Conservation (phyloP, 1,140 invertebrate genomes). For the Hycleus phaleratus region DNA sequence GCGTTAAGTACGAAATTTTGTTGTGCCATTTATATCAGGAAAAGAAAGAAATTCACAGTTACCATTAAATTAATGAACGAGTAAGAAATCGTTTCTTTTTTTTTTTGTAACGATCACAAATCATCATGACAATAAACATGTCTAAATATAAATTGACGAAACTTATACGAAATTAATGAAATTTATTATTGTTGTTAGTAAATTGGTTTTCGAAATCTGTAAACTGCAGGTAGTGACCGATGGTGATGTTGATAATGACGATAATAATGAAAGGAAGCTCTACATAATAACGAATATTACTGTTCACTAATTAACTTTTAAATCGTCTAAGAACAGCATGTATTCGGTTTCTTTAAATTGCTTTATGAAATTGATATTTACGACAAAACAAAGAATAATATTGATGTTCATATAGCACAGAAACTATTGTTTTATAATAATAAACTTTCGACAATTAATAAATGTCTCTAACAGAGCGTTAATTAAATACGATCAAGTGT, state of each 20-base stretch:
- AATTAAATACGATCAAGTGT: conserved; percentile 9
- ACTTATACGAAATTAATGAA: not conserved
- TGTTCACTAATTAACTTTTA: conserved; percentile 7
- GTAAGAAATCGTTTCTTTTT: too few relatives aligned
- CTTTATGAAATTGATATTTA: conserved; percentile 2
- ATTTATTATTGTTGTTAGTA: too few relatives aligned
- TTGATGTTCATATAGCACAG: too few relatives aligned
- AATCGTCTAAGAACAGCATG: not conserved
- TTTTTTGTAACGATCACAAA: too few relatives aligned
- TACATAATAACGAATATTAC: not conserved
- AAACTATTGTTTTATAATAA: too few relatives aligned
- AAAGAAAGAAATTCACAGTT: too few relatives aligned
- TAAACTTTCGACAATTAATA: not conserved
- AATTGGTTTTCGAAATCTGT: conserved; percentile 9
- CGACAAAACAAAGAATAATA: too few relatives aligned
- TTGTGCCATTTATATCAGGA: too few relatives aligned
- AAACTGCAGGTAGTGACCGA: not conserved
- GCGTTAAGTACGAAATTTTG: too few relatives aligned
- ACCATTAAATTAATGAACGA: too few relatives aligned
- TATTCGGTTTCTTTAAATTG: conserved; percentile 5
- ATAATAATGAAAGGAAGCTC: too few relatives aligned
- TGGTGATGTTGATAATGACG: not conserved
- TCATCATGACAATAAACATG: not conserved
- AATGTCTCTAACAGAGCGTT: conserved; percentile 12
- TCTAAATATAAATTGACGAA: not conserved